These are phyloP conservation scores for Pollenia labialis DNA, from an alignment of 2,888 invertebrate genomes.

Conservation along the genomic window DNA sequence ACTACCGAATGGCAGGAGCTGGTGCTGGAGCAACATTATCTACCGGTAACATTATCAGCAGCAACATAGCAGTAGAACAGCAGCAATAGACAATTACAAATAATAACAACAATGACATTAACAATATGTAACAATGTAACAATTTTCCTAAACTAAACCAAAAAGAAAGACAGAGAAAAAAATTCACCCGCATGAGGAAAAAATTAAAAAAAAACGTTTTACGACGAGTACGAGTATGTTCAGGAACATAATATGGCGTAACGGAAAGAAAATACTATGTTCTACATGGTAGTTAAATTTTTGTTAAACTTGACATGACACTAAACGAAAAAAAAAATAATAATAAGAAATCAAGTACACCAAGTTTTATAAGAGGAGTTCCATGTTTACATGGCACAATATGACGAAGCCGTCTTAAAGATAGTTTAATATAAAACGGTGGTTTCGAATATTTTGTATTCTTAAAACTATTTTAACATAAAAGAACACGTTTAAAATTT, in stretches of 20 bases:
- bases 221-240: neutral
- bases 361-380: neutral
- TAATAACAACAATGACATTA: slow-evolving; percentile 48
- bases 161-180: neutral
- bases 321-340: slow-evolving; percentile 16
- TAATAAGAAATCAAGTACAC: slow-evolving; percentile 2
- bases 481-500: too few species aligned
- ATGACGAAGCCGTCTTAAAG: too few species aligned
- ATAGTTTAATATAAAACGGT: too few species aligned
- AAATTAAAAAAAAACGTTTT: neutral
- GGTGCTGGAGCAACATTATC: neutral
- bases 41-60: neutral
- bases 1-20: neutral
- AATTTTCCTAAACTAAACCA: slow-evolving; percentile 35
- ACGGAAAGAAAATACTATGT: slow-evolving; percentile 60
- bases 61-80: neutral
- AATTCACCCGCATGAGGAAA: slow-evolving; percentile 14
- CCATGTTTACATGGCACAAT: too few species aligned
- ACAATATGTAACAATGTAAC: slow-evolving; percentile 55
- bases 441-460: too few species aligned
- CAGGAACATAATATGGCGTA: slow-evolving; percentile 61
- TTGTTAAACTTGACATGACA: slow-evolving; percentile 58
- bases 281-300: slow-evolving; percentile 60
- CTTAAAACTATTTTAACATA: too few species aligned
- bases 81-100: slow-evolving; percentile 19